Base-by-base conservation (phyloP, 1,140 invertebrate species). In the Helicoverpa armigera region DNA sequence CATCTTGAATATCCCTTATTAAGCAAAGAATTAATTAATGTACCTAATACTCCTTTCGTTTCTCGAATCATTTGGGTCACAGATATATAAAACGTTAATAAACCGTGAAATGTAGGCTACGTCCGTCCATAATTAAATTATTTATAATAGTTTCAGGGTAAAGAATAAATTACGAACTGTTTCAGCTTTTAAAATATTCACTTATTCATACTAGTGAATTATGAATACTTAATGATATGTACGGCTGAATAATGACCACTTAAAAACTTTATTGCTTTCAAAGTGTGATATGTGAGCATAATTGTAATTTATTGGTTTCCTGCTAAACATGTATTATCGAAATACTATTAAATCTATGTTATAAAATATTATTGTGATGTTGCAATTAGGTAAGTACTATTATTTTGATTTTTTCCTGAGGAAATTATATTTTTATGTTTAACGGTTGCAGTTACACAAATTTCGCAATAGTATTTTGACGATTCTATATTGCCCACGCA, bases 181-280 rank as follows among this genome's bases (percentile, higher is more conserved):
- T 60, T 60, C 58, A 61, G 58, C 58, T 61, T 29, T 61, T 61
- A 31, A 61, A 61, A 31, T 61, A 61, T 61, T 61, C 13, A 61
- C 29, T 61, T 31, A 61, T 61, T 61, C 23, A 61, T 61, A 61
- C 11, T 23, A 23, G 11, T 61, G 23, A 61, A 61, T 31, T 12
- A 12, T 61, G 58, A 69, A 69, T 50, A 18, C 18, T 69, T 3
- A 69, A 23, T 69, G 43, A 69, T 29, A 58, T 16, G 12, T 61
- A 61, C 58, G 18, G 11, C 58, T 3, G 58, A 31, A 31, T 61
- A 50, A 67, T 48, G 9, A 67, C 10, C 35, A 18, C n/a, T 69
- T 69, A 12, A 50, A 10, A 69, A 16, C 43, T 67, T 65, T 11
- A 69, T 18, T 69, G 43, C 16, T 23, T 50, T 43, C 43, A 43